phyloP scores from a whole-genome alignment of 2,113 vertebrate species.

The Tor tambroides region DNA sequence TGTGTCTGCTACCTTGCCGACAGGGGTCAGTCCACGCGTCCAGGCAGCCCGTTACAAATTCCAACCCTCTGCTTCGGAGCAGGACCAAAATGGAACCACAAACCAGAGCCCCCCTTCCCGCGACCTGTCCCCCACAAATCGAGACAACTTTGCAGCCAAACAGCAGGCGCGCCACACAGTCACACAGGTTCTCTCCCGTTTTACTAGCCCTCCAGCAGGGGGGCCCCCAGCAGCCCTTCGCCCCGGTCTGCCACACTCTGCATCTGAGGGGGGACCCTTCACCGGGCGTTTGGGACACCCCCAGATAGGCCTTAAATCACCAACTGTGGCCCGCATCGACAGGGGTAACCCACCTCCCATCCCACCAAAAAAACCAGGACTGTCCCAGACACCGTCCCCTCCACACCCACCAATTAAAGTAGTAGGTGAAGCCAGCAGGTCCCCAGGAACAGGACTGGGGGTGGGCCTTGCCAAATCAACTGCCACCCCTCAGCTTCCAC shows the following conservation, averaged over 20 bases:
- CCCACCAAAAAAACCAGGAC: slow-evolving; percentile 98
- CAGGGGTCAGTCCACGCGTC: slow-evolving; percentile 87
- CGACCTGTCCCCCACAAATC: slow-evolving; percentile 91
- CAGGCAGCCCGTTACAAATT: slow-evolving; percentile 96
- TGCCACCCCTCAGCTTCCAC: slow-evolving; percentile 94
- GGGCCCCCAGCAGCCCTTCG: slow-evolving; percentile 68
- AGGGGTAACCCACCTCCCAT: slow-evolving; percentile 97
- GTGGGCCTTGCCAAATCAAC: slow-evolving; percentile 66
- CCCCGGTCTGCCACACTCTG: slow-evolving; percentile 77
- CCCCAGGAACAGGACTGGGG: slow-evolving; percentile 82
- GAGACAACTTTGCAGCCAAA: slow-evolving; percentile 92
- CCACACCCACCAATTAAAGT: slow-evolving; percentile 93
- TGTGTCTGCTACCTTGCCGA: slow-evolving; percentile 73
- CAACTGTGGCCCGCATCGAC: slow-evolving; percentile 88
- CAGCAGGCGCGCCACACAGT: slow-evolving; percentile 96
- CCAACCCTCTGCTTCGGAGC: slow-evolving; percentile 86
- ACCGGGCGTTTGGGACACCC: slow-evolving; percentile 76
- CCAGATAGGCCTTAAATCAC: slow-evolving; percentile 86
- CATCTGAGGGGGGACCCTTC: slow-evolving; percentile 81
- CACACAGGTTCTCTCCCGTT: slow-evolving; percentile 94
- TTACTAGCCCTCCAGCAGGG: slow-evolving; percentile 85
- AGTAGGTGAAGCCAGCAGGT: slow-evolving; percentile 84
- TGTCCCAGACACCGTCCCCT: slow-evolving; percentile 93
- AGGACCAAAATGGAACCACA: slow-evolving; percentile 94
- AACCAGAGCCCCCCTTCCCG: slow-evolving; percentile 89